phyloP scores from a whole-genome alignment of 2,888 invertebrate genomes.

The Macrosoma leucophasiata region DNA sequence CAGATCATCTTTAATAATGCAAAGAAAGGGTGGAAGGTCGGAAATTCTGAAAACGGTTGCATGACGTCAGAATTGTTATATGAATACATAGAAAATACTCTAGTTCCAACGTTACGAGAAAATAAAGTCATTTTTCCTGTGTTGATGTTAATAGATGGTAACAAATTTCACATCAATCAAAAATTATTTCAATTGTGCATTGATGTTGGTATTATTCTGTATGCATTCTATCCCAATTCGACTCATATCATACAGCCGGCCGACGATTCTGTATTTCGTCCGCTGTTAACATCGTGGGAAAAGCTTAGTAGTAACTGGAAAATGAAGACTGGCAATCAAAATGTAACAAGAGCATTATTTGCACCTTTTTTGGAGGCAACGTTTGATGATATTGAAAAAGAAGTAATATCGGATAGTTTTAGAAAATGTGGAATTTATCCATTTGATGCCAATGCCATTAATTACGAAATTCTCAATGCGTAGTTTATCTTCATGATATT shows the following conservation, averaged over 20 bases:
- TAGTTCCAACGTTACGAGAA: slow-evolving; percentile 7
- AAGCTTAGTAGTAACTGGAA: slow-evolving; percentile 12
- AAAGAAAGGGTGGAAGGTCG: slow-evolving; percentile 21
- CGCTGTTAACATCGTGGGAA: slow-evolving; percentile 15
- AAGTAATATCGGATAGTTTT: slow-evolving; percentile 14
- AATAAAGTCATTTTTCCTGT: slow-evolving; percentile 15
- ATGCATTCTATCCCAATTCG: slow-evolving; percentile 14
- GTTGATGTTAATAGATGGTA: slow-evolving; percentile 14
- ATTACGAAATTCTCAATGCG: too few species aligned
- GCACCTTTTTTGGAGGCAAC: slow-evolving; percentile 10
- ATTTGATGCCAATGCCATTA: slow-evolving; percentile 6
- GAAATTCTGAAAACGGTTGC: too few species aligned
- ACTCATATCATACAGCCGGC: slow-evolving; percentile 18
- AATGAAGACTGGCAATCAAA: slow-evolving; percentile 9
- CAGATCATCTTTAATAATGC: slow-evolving; percentile 17
- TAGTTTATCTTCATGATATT: too few species aligned
- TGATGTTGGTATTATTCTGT: slow-evolving; percentile 15
- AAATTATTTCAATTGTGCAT: slow-evolving; percentile 15
- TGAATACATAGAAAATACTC: slow-evolving; percentile 13
- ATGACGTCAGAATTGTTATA: slow-evolving; percentile 20
- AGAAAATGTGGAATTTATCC: slow-evolving; percentile 12
- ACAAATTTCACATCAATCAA: slow-evolving; percentile 12
- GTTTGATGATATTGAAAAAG: slow-evolving; percentile 7
- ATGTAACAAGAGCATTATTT: slow-evolving; percentile 12
- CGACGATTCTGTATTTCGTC: slow-evolving; percentile 17